phyloP scores from a whole-genome alignment of 2,113 vertebrate genomes.

The Blennius ocellaris region DNA sequence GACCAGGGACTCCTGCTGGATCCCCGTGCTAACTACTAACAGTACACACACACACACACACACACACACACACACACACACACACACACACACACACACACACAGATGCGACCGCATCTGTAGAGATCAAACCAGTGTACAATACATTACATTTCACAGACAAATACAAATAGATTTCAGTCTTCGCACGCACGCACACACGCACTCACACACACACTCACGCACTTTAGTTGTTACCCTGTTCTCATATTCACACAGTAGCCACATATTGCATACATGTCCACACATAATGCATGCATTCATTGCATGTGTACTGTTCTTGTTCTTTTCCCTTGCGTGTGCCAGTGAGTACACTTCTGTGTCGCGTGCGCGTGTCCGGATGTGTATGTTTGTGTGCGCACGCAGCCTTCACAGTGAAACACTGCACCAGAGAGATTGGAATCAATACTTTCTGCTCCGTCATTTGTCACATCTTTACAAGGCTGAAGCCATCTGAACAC shows the following conservation, averaged over 20 bases:
- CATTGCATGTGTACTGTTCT: conserved; percentile 31
- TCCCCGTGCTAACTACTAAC: conserved; percentile 54
- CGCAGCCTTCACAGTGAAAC: conserved; percentile 90
- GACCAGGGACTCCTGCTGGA: conserved; percentile 72
- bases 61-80: conserved; percentile 21
- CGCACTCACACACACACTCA: conserved; percentile 21
- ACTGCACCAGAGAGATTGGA: conserved; percentile 94
- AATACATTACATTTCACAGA: conserved; percentile 42
- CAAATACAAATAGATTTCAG: conserved; percentile 21
- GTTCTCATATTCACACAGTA: conserved; percentile 37
- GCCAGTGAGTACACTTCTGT: background rate
- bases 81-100: background rate
- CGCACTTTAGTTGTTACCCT: background rate
- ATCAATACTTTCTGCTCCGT: conserved; percentile 97
- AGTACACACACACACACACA: conserved; percentile 43
- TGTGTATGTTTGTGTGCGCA: conserved; percentile 35
- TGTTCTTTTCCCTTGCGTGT: conserved; percentile 19
- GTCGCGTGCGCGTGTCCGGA: conserved; percentile 28
- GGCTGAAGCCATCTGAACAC: conserved; percentile 91
- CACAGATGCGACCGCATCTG: background rate
- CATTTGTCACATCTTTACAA: conserved; percentile 99
- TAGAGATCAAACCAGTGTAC: conserved; percentile 25
- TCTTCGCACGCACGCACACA: background rate
- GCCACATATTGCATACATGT: conserved; percentile 20
- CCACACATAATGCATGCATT: conserved; percentile 55